Evolutionary conservation across 1,140 invertebrate genomes (phyloP).

Genomic region (Camponotus vicinus): DNA sequence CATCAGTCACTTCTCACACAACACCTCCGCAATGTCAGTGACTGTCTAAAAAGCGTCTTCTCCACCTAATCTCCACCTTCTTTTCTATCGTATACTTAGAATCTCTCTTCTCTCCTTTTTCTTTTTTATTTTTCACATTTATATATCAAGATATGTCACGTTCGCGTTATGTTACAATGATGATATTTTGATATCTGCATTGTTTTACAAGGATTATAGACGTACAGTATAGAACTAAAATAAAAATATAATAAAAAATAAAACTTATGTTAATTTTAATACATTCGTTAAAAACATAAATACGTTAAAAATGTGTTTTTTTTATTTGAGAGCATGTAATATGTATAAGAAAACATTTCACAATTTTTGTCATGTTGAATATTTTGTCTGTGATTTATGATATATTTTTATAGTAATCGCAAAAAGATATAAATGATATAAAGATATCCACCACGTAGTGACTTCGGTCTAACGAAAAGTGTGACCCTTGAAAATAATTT

Average conservation of each 20-base stretch:
- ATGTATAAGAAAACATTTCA: not conserved
- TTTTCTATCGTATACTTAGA: constrained; percentile 25
- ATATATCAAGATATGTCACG: not conserved
- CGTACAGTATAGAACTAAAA: not conserved
- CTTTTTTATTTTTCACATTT: not conserved
- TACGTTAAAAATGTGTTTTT: not conserved
- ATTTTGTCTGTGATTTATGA: constrained; percentile 21
- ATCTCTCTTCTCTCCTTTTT: not conserved
- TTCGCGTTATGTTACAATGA: constrained; percentile 3
- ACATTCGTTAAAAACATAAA: not conserved
- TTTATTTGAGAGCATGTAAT: not conserved
- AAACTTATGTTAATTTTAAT: not conserved
- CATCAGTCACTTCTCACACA: constrained; percentile 72
- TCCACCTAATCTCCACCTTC: constrained; percentile 65
- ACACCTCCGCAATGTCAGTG: constrained; percentile 59
- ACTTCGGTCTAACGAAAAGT: constrained; percentile 37
- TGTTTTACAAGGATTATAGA: constrained; percentile 16
- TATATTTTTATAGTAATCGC: constrained; percentile 54
- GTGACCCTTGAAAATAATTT: constrained; percentile 79
- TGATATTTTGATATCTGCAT: constrained; percentile 44
- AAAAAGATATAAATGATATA: constrained; percentile 14
- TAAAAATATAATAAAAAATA: not conserved
- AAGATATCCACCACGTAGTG: constrained; percentile 62
- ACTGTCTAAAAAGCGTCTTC: constrained; percentile 67
- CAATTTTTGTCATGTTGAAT: not conserved